A percentile compares a stretch with the other conserved stretches of the same genome.
phyloP scores from a whole-genome alignment of 1,140 invertebrate species.

The Pachyrhynchus sulphureomaculatus region DNA sequence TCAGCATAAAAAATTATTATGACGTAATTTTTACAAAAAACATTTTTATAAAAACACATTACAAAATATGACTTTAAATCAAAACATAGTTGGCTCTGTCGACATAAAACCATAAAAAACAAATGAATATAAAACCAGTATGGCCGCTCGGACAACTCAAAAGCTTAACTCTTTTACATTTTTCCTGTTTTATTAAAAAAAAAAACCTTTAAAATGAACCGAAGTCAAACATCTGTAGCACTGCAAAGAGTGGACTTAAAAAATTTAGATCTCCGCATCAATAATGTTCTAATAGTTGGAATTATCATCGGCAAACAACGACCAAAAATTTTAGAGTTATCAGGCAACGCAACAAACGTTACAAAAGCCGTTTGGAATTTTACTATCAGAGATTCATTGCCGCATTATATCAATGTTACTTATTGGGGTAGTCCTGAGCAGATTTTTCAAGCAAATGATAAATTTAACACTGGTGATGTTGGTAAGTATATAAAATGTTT shows the following conservation, averaged over 20 bases:
- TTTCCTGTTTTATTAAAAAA: too few species aligned
- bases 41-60: too few species aligned
- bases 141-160: too few species aligned
- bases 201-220: too few species aligned
- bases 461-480: conserved; percentile 64
- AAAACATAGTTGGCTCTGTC: too few species aligned
- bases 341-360: conserved; percentile 4
- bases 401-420: conserved; percentile 68
- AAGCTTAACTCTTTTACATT: neutral
- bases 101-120: too few species aligned
- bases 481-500: conserved; percentile 20
- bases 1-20: too few species aligned
- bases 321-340: conserved; percentile 36
- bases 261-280: conserved; percentile 38
- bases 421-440: conserved; percentile 66
- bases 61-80: too few species aligned
- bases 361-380: conserved; percentile 63
- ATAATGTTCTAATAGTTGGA: conserved; percentile 43
- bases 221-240: conserved; percentile 11
- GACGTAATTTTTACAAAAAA: too few species aligned
- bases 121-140: too few species aligned
- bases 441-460: conserved; percentile 58
- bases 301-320: conserved; percentile 47
- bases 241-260: conserved; percentile 38
- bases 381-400: conserved; percentile 65